Base-by-base conservation (phyloP, 1,140 invertebrate species). In the Venturia canescens region DNA sequence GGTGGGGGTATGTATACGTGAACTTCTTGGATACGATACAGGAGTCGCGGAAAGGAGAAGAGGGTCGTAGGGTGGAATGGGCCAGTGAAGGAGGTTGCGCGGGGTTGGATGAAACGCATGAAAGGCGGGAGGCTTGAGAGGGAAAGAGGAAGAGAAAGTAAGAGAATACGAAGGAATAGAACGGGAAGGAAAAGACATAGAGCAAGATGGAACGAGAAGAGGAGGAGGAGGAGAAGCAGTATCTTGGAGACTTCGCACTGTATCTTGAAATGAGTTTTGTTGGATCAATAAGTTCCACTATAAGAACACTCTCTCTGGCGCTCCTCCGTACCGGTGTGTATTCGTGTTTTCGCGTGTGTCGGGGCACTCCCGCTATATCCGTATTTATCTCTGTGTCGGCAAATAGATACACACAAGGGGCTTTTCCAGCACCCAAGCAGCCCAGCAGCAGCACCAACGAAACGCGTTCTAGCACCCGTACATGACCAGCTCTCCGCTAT, bases 251-350 rank as follows among this genome's bases (percentile, higher is more conserved):
- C 91, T 92, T 92, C 90, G 91, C 91, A 92, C 91, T 91, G 91
- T 92, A 92, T 92, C 91, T 92, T 91, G 91, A 92, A 92, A 92
- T 92, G 91, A 92, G 91, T 92, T 92, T 92, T 92, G 91, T 92
- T 92, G 91, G 91, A 92, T 92, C 91, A 92, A 92, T 92, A 92
- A 92, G 91, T 92, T 92, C 91, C 90, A 91, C 91, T 92, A 92
- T 92, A 92, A 92, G 91, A 92, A 92, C 91, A 92, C 88, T 89
- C 88, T 86, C 85, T 86, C 83, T 83, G 81, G 85, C 79, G 82
- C 86, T 83, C 83, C 87, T 88, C 87, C 86, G 85, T 89, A 86
- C 84, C 84, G 85, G 84, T 85, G 82, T 86, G 84, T 88, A 84
- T 88, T 84, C 81, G 83, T 72, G 66, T 69, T 29, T 29, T 69